Evolutionary conservation across 2,113 vertebrate genomes (phyloP).

Genomic region (Takifugu flavidus): DNA sequence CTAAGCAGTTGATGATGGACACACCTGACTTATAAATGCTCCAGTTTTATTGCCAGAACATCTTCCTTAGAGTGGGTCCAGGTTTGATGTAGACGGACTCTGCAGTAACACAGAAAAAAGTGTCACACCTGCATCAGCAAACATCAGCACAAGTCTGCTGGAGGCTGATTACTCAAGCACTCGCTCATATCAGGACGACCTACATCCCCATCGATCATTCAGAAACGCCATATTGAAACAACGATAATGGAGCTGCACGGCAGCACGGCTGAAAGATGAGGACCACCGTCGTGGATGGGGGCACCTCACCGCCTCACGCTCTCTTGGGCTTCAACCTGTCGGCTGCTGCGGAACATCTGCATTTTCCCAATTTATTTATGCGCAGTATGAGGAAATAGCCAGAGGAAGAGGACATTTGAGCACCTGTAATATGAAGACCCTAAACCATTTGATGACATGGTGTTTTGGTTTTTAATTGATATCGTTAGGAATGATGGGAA

Average conservation of each 20-base stretch:
- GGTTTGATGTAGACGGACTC: background rate
- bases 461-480: conserved; percentile 58
- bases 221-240: conserved; percentile 11
- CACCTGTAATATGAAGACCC: conserved; percentile 54
- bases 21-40: conserved; percentile 30
- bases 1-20: conserved; percentile 43
- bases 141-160: conserved; percentile 36
- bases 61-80: too few relatives aligned
- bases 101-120: conserved; percentile 35
- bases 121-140: conserved; percentile 39
- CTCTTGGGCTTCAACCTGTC: conserved; percentile 43
- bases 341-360: conserved; percentile 51
- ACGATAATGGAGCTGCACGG: background rate
- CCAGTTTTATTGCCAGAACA: background rate
- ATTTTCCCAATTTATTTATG: conserved; percentile 69
- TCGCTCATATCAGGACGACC: conserved; percentile 20
- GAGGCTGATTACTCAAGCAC: conserved; percentile 37
- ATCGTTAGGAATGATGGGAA: conserved; percentile 41
- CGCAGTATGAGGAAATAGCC: conserved; percentile 64
- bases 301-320: conserved; percentile 11
- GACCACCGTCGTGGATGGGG: background rate
- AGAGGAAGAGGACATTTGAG: conserved; percentile 55
- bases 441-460: conserved; percentile 55
- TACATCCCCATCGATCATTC: conserved; percentile 25
- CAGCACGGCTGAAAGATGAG: conserved; percentile 6